These are phyloP conservation scores for Noctua janthina DNA, from an alignment of 2,888 invertebrate species.

Conservation along the genomic window DNA sequence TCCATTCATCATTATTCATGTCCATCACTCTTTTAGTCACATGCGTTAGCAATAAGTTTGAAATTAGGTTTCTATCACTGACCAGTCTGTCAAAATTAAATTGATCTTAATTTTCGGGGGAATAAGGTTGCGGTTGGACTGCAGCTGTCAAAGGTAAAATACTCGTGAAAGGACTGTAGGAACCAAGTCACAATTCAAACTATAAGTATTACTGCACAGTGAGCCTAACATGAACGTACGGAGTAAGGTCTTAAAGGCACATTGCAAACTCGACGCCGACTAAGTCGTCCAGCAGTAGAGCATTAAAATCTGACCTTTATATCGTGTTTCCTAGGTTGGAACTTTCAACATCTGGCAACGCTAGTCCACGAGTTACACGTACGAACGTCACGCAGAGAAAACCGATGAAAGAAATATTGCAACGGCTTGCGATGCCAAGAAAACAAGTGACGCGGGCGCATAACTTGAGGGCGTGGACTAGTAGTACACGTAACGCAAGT, in stretches of 20 bases:
- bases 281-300: neutral
- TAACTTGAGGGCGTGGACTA: neutral
- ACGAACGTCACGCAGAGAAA: neutral
- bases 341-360: neutral
- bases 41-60: neutral
- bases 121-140: neutral
- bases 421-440: neutral
- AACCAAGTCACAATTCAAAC: constrained; percentile 39
- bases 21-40: no score
- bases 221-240: neutral
- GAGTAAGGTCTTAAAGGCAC: neutral
- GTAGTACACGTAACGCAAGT: no score
- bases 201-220: constrained; percentile 27
- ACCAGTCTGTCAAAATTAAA: neutral
- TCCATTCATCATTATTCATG: no score
- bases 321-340: neutral
- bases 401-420: no score
- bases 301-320: neutral
- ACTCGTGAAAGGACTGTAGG: neutral
- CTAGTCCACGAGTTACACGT: neutral
- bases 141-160: neutral
- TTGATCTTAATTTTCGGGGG: neutral
- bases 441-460: neutral
- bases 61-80: no score
- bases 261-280: neutral